phyloP scores from a whole-genome alignment of 2,888 invertebrate species.

The Polyommatus icarus region DNA sequence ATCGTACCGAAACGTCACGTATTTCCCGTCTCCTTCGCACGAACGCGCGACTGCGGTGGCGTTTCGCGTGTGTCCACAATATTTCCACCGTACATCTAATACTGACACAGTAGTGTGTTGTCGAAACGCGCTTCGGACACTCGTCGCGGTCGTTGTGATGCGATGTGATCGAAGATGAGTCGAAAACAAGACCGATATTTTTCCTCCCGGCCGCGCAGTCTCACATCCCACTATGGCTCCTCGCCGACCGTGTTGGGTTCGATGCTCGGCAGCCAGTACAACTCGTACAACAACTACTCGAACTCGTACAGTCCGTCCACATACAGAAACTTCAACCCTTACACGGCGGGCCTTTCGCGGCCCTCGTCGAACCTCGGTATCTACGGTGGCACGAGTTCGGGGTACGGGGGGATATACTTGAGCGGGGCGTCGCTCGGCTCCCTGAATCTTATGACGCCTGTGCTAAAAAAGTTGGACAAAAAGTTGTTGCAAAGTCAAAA shows the following conservation, averaged over 20 bases:
- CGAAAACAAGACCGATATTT: slow-evolving; percentile 70
- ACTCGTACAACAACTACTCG: slow-evolving; percentile 64
- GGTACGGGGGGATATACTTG: slow-evolving; percentile 85
- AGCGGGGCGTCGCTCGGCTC: slow-evolving; percentile 81
- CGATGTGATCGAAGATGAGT: slow-evolving; percentile 69
- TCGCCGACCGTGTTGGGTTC: slow-evolving; percentile 71
- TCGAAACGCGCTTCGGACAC: slow-evolving; percentile 59
- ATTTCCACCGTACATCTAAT: slow-evolving; percentile 66
- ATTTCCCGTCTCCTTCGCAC: slow-evolving; percentile 54
- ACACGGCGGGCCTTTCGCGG: slow-evolving; percentile 67
- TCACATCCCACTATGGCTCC: slow-evolving; percentile 68
- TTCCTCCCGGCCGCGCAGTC: slow-evolving; percentile 64
- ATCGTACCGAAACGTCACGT: slow-evolving; percentile 57
- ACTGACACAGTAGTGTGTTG: slow-evolving; percentile 72
- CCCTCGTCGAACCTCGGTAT: slow-evolving; percentile 67
- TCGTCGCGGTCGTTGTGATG: slow-evolving; percentile 51
- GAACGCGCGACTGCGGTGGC: slow-evolving; percentile 53
- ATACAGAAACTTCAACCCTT: slow-evolving; percentile 73
- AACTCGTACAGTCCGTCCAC: slow-evolving; percentile 61
- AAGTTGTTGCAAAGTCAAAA: slow-evolving; percentile 72
- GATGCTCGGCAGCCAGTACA: slow-evolving; percentile 65
- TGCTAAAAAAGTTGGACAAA: slow-evolving; percentile 74
- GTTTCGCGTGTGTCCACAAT: slow-evolving; percentile 62
- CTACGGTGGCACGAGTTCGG: slow-evolving; percentile 83
- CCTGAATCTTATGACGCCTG: slow-evolving; percentile 80